Conservation (phyloP, 2,113 vertebrate genomes). For the Marmota monax region DNA sequence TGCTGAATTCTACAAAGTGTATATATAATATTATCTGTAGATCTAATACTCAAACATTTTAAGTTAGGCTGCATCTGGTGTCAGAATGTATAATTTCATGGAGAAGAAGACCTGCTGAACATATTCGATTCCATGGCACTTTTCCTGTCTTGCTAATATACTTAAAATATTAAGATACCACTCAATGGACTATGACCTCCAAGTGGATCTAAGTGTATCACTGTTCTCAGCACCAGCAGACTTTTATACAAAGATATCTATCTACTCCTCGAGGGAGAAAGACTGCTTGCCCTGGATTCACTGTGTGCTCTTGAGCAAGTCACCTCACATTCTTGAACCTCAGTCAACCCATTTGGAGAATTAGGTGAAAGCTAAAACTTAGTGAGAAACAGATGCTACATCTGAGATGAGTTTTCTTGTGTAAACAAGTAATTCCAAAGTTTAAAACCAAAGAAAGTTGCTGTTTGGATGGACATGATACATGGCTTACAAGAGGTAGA, state of each 20-base stretch:
- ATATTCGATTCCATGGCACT: conserved; percentile 18
- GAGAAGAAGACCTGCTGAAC: conserved; percentile 15
- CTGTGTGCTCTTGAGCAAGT: conserved; percentile 81
- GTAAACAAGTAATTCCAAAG: conserved; percentile 83
- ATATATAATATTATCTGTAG: conserved; percentile 37
- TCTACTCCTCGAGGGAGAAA: neutral
- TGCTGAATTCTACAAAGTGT: neutral
- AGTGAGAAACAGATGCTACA: conserved; percentile 85
- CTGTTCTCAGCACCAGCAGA: neutral
- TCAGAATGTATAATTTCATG: conserved; percentile 37
- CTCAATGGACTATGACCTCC: neutral
- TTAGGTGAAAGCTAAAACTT: conserved; percentile 84
- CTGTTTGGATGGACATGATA: conserved; percentile 65
- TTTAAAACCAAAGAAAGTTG: conserved; percentile 80
- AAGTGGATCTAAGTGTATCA: neutral
- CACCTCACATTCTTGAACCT: conserved; percentile 84
- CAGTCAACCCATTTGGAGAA: conserved; percentile 83
- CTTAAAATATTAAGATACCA: neutral
- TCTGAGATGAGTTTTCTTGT: conserved; percentile 85
- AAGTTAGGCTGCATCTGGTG: conserved; percentile 27
- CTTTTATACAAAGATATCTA: conserved; percentile 45
- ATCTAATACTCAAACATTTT: conserved; percentile 44
- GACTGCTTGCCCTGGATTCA: conserved; percentile 56
- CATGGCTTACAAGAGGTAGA: conserved; percentile 23
- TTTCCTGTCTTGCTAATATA: neutral